A percentile compares a stretch with the other conserved stretches of the same genome.
Conservation (phyloP, 2,888 invertebrate species). For the Hypsopygia costalis region DNA sequence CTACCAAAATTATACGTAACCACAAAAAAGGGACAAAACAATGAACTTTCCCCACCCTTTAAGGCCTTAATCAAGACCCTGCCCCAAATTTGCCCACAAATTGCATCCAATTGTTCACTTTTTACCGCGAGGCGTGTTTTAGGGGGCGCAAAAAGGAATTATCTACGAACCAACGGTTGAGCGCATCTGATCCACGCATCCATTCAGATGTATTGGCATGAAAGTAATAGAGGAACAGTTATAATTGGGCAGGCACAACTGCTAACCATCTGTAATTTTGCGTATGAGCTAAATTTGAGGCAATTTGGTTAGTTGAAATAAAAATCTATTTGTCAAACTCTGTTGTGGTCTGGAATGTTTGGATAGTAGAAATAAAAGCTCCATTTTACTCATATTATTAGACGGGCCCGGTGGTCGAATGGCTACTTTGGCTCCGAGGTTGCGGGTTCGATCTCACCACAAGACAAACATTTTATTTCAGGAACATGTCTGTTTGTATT, state of each 20-base stretch:
- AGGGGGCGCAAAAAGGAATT: slow-evolving; percentile 60
- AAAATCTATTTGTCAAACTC: no score
- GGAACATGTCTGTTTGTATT: no score
- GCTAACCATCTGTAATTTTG: slow-evolving; percentile 37
- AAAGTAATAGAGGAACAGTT: slow-evolving; percentile 37
- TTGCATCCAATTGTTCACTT: slow-evolving; percentile 80
- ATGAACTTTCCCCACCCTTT: slow-evolving; percentile 55
- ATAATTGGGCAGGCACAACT: slow-evolving; percentile 38
- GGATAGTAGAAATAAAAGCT: no score
- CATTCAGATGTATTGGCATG: slow-evolving; percentile 64
- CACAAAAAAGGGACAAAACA: slow-evolving; percentile 67
- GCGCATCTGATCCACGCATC: slow-evolving; percentile 52
- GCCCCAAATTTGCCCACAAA: slow-evolving; percentile 77
- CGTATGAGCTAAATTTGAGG: slow-evolving; percentile 3
- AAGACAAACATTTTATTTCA: no score
- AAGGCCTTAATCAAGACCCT: slow-evolving; percentile 65
- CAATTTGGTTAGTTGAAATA: no score
- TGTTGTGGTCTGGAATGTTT: no score
- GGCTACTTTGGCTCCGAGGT: no score
- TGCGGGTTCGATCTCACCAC: no score
- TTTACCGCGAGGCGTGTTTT: slow-evolving; percentile 63
- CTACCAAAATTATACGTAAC: slow-evolving; percentile 49
- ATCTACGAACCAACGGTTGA: slow-evolving; percentile 43
- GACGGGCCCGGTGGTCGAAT: no score
- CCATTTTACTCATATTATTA: no score